Percentiles rank a stretch among this genome's conserved stretches.
Conservation (phyloP, 1,140 invertebrate genomes). For the Polyergus mexicanus region DNA sequence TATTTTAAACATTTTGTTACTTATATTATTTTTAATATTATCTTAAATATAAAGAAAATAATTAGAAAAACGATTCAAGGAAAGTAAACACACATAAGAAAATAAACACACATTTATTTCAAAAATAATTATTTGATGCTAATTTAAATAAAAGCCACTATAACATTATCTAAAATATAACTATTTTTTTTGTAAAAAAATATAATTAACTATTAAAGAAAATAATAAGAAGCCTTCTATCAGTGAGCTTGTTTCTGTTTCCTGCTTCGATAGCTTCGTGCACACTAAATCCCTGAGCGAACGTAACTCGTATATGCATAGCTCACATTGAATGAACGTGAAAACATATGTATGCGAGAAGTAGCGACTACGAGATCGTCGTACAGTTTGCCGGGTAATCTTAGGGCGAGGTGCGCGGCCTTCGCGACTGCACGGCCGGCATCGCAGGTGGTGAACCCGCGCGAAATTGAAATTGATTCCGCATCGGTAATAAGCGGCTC, state of each 20-base stretch:
- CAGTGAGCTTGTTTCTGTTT: background rate
- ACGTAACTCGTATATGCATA: background rate
- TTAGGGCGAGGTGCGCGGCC: slow-evolving; percentile 61
- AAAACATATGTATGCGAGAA: background rate
- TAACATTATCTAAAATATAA: too few relatives aligned
- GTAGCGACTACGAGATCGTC: slow-evolving; percentile 37
- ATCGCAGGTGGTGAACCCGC: slow-evolving; percentile 75
- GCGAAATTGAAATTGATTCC: slow-evolving; percentile 80
- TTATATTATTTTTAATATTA: too few relatives aligned
- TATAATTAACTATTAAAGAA: too few relatives aligned
- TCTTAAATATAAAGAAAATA: too few relatives aligned
- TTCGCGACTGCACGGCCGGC: slow-evolving; percentile 51
- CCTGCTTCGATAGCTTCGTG: background rate
- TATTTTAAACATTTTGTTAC: too few relatives aligned
- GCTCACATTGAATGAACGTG: slow-evolving; percentile 46
- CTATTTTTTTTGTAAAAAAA: too few relatives aligned
- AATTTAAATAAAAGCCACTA: too few relatives aligned
- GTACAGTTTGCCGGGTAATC: slow-evolving; percentile 65
- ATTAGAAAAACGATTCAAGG: too few relatives aligned
- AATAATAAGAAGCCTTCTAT: background rate
- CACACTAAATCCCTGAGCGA: slow-evolving; percentile 22
- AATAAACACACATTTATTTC: too few relatives aligned
- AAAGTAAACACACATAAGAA: too few relatives aligned
- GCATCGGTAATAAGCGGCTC: slow-evolving; percentile 78
- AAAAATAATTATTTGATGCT: too few relatives aligned